Conservation (phyloP, 2,797 vertebrate species). For the Trichosurus vulpecula region DNA sequence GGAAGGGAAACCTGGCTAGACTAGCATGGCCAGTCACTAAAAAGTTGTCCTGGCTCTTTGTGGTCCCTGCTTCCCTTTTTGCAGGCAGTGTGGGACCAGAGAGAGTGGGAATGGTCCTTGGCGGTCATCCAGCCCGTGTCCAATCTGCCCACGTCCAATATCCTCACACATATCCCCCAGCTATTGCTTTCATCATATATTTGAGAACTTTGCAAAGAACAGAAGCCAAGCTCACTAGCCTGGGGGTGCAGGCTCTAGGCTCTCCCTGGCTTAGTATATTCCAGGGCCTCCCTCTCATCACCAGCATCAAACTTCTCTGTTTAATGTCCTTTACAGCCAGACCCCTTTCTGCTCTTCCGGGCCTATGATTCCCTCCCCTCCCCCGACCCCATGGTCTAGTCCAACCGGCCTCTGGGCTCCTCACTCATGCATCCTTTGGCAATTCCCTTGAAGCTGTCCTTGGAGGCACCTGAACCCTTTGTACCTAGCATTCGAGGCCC, state of each 20-base stretch:
- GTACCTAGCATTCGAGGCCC: neutral
- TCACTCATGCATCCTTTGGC: neutral
- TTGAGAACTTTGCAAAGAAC: neutral
- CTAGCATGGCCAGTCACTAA: neutral
- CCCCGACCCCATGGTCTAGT: neutral
- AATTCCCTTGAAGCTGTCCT: slow-evolving; percentile 73
- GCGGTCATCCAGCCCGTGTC: neutral
- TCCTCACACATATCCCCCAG: neutral
- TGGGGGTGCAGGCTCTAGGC: slow-evolving; percentile 51
- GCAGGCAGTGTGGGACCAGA: neutral
- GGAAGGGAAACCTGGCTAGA: neutral
- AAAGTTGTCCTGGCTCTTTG: neutral
- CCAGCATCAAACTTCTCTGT: neutral
- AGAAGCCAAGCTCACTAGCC: neutral
- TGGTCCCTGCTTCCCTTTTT: neutral
- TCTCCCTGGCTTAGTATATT: neutral
- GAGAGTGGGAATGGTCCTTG: neutral
- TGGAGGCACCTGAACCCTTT: slow-evolving; percentile 3
- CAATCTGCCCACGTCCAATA: no score
- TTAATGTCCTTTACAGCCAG: neutral
- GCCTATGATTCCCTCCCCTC: neutral
- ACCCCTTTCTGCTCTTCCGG: neutral
- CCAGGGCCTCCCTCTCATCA: neutral
- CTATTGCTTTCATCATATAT: neutral
- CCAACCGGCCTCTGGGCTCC: fast-evolving